Percentiles rank a stretch among this genome's conserved stretches.
phyloP scores from a whole-genome alignment of 2,797 vertebrate species.

The Spinus olivaceus region DNA sequence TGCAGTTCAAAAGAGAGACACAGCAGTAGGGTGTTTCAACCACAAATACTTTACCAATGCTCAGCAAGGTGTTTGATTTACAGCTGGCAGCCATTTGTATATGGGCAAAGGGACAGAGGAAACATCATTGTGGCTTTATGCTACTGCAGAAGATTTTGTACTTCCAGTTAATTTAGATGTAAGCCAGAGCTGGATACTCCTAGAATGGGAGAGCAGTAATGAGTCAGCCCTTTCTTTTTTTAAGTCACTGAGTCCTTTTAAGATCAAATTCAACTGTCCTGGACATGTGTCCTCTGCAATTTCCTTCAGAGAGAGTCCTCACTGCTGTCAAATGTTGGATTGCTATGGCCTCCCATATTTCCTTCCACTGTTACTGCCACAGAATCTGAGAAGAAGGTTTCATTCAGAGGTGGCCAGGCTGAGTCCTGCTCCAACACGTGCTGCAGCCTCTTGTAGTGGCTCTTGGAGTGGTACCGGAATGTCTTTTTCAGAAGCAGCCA shows the following conservation, averaged over 20 bases:
- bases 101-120: background rate
- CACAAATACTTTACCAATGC: background rate
- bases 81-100: background rate
- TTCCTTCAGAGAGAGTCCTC: slow-evolving; percentile 46
- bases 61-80: background rate
- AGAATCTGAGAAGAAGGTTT: slow-evolving; percentile 49
- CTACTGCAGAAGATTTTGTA: background rate
- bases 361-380: background rate
- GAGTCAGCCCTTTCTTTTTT: background rate
- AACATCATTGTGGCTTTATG: background rate
- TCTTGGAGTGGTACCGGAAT: slow-evolving; percentile 67
- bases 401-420: slow-evolving; percentile 74
- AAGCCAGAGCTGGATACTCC: background rate
- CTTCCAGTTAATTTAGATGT: background rate
- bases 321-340: slow-evolving; percentile 74
- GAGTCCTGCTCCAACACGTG: slow-evolving; percentile 54
- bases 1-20: background rate
- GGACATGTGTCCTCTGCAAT: background rate
- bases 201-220: background rate
- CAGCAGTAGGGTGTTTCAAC: background rate
- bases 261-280: background rate
- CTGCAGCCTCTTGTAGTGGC: slow-evolving; percentile 73
- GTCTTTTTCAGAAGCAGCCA: slow-evolving; percentile 71
- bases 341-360: slow-evolving; percentile 64
- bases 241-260: background rate